Evolutionary conservation across 2,113 vertebrate species (phyloP).

Genomic region (Gambusia holbrooki): DNA sequence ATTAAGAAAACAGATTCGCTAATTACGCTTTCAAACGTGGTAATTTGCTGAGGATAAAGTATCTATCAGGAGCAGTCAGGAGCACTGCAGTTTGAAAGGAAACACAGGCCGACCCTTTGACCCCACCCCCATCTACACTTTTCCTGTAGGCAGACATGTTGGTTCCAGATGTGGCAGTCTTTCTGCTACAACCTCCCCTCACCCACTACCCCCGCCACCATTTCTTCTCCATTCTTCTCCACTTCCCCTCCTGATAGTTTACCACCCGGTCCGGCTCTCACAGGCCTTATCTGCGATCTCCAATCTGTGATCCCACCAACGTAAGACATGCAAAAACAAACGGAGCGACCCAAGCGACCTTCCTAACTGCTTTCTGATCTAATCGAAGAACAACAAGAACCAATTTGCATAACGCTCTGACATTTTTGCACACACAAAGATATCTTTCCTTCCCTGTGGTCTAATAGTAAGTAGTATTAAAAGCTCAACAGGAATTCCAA

Average conservation of each 20-base stretch:
- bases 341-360: constrained; percentile 54
- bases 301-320: constrained; percentile 61
- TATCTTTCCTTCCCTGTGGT: constrained; percentile 54
- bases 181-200: constrained; percentile 35
- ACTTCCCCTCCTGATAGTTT: constrained; percentile 54
- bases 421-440: constrained; percentile 52
- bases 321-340: constrained; percentile 66
- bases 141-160: constrained; percentile 92
- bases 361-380: constrained; percentile 48
- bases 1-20: constrained; percentile 96
- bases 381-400: constrained; percentile 53
- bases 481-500: constrained; percentile 51
- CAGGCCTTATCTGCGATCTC: constrained; percentile 64
- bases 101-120: constrained; percentile 88
- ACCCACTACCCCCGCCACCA: not conserved
- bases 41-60: constrained; percentile 96
- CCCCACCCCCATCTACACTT: constrained; percentile 84
- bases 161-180: constrained; percentile 89
- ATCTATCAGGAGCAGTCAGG: constrained; percentile 93
- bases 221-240: constrained; percentile 63
- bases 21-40: constrained; percentile 93
- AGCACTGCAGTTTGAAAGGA: constrained; percentile 87
- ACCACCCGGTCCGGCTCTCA: constrained; percentile 50
- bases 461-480: constrained; percentile 59
- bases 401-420: constrained; percentile 52